Evolutionary conservation across 1,140 invertebrate genomes (phyloP).

Genomic region (Holcopasites calliopsidis): DNA sequence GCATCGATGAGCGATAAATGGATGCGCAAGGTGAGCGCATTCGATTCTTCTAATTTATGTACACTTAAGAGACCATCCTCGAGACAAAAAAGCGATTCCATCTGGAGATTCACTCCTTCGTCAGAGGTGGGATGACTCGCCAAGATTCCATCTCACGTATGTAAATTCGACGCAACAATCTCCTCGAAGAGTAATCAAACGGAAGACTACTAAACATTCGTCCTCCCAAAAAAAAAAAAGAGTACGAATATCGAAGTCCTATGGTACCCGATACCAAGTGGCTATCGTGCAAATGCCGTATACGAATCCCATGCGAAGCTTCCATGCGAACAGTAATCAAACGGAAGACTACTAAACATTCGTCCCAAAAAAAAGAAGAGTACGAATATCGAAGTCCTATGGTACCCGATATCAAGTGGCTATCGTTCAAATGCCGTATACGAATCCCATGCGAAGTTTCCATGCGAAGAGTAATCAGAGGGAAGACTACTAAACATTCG

Average conservation of each 20-base stretch:
- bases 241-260: not conserved
- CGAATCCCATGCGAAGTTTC: not conserved
- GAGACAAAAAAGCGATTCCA: not conserved
- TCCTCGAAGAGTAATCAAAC: not conserved
- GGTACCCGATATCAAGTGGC: not conserved
- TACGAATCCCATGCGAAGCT: not conserved
- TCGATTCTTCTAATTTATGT: not conserved
- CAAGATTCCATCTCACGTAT: not conserved
- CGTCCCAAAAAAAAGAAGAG: not conserved
- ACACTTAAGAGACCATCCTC: no score
- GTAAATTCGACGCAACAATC: not conserved
- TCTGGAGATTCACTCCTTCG: not conserved
- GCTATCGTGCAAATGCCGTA: not conserved
- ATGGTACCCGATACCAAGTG: not conserved
- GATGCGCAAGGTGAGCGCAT: no score
- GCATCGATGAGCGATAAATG: no score
- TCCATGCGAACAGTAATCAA: not conserved
- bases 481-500: not conserved
- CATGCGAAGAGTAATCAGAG: not conserved
- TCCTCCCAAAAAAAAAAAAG: not conserved
- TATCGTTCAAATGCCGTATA: not conserved
- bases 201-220: not conserved
- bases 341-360: not conserved
- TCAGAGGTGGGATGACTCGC: not conserved
- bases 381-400: not conserved